Evolutionary conservation across 2,797 vertebrate genomes (phyloP).

Genomic region (Pempheris klunzingeri): DNA sequence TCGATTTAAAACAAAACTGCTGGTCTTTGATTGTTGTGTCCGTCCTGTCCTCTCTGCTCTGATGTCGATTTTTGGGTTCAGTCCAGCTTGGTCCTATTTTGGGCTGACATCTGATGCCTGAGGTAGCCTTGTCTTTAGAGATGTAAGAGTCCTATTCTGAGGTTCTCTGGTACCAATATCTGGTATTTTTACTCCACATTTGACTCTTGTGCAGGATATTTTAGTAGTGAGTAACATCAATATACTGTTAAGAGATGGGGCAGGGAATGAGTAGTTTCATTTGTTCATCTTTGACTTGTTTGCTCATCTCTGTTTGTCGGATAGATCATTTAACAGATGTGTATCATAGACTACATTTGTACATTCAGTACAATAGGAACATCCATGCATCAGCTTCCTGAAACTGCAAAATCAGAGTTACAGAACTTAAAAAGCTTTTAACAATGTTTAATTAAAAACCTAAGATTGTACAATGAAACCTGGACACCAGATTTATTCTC

Average conservation of each 20-base stretch:
- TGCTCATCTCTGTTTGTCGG: neutral
- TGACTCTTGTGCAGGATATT: slow-evolving; percentile 32
- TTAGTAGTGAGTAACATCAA: slow-evolving; percentile 30
- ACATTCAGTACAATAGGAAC: neutral
- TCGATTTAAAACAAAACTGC: slow-evolving; percentile 35
- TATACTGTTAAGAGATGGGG: slow-evolving; percentile 9
- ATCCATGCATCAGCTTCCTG: neutral
- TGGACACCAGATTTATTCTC: neutral
- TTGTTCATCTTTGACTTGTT: slow-evolving; percentile 2
- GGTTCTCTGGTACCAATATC: slow-evolving; percentile 40
- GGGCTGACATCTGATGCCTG: slow-evolving; percentile 61
- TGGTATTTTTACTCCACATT: slow-evolving; percentile 53
- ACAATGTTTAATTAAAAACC: neutral
- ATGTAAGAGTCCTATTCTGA: slow-evolving; percentile 47
- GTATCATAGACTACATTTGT: neutral
- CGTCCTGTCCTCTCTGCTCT: slow-evolving; percentile 26
- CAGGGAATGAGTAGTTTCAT: neutral
- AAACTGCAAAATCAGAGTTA: neutral
- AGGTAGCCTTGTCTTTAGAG: slow-evolving; percentile 53
- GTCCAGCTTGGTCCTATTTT: slow-evolving; percentile 69
- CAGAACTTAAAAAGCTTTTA: neutral
- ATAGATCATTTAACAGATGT: neutral
- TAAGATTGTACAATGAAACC: neutral
- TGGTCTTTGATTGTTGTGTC: slow-evolving; percentile 39
- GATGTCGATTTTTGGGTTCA: slow-evolving; percentile 53